A percentile compares a stretch with the other conserved stretches of the same genome.
Evolutionary conservation across 1,140 invertebrate species (phyloP).

Genomic region (Drosophila hydei): DNA sequence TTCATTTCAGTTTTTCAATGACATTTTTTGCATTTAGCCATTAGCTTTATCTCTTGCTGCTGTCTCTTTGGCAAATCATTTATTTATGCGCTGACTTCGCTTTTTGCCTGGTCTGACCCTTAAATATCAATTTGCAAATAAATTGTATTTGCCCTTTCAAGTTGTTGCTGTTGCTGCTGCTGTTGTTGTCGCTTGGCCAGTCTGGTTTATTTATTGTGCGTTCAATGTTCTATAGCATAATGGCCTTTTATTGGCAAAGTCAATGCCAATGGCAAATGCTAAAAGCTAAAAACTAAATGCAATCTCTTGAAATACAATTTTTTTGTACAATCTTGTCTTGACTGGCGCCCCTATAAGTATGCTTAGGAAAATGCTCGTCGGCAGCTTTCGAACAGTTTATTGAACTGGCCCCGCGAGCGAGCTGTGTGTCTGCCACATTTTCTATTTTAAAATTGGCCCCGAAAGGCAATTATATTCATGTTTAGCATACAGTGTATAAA

Average conservation of each 20-base stretch:
- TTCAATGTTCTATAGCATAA: slow-evolving; percentile 73
- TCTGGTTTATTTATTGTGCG: slow-evolving; percentile 66
- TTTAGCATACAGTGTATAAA: not conserved
- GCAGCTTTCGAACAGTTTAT: slow-evolving; percentile 59
- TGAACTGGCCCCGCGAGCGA: slow-evolving; percentile 50
- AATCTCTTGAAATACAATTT: slow-evolving; percentile 55
- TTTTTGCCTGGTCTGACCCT: slow-evolving; percentile 63
- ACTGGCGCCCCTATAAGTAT: slow-evolving; percentile 57
- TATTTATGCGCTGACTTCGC: slow-evolving; percentile 40
- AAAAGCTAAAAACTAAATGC: slow-evolving; percentile 57
- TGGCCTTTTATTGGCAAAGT: slow-evolving; percentile 67
- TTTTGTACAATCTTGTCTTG: slow-evolving; percentile 22
- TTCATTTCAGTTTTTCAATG: slow-evolving; percentile 43
- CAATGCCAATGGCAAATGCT: slow-evolving; percentile 23
- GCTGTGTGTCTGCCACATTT: slow-evolving; percentile 22
- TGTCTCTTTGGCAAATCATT: slow-evolving; percentile 2
- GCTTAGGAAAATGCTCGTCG: slow-evolving; percentile 37
- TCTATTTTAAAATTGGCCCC: slow-evolving; percentile 44
- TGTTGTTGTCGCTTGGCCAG: slow-evolving; percentile 2
- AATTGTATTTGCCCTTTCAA: slow-evolving; percentile 70
- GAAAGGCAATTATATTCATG: slow-evolving; percentile 30
- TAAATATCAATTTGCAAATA: slow-evolving; percentile 82
- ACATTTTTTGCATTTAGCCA: slow-evolving; percentile 58
- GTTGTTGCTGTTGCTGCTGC: slow-evolving; percentile 25
- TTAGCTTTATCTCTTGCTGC: slow-evolving; percentile 20